Percentiles rank a stretch among this genome's conserved stretches.
Evolutionary conservation across 2,888 invertebrate genomes (phyloP).

Genomic region (Lordiphosa andalusiaca): DNA sequence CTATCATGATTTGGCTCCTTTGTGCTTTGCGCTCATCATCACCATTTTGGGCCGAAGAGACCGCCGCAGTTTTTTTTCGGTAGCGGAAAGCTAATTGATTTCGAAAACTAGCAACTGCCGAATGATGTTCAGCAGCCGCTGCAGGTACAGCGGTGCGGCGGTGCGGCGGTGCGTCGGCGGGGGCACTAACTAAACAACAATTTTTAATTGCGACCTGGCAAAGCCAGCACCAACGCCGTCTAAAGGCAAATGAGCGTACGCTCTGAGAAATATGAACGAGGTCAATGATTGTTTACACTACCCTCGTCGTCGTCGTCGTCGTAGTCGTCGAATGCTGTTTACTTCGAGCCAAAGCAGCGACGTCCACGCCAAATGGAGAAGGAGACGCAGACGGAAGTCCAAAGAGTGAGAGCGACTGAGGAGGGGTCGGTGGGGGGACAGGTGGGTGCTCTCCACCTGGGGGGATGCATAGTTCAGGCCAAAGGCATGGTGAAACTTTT

Average conservation of each 20-base stretch:
- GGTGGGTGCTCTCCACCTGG: conserved; percentile 12
- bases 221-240: conserved; percentile 34
- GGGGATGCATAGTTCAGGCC: background rate
- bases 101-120: conserved; percentile 36
- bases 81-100: conserved; percentile 55
- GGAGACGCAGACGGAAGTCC: background rate
- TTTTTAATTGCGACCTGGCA: conserved; percentile 63
- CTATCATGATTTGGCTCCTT: conserved; percentile 50
- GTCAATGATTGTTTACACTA: conserved; percentile 75
- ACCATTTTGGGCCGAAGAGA: conserved; percentile 5
- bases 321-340: conserved; percentile 56
- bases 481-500: background rate
- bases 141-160: background rate
- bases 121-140: conserved; percentile 11
- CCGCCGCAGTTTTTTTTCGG: conserved; percentile 18
- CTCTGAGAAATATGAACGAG: conserved; percentile 68
- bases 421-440: background rate
- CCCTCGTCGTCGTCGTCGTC: conserved; percentile 52
- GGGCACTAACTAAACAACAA: conserved; percentile 53
- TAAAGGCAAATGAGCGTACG: conserved; percentile 66
- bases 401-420: background rate
- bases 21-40: conserved; percentile 41
- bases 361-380: too few species aligned
- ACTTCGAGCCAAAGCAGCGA: conserved; percentile 37
- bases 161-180: conserved; percentile 20